Evolutionary conservation across 2,113 vertebrate species (phyloP), one percentile per base, ranked within the genome.

Genomic region (Hystrix cristata): DNA sequence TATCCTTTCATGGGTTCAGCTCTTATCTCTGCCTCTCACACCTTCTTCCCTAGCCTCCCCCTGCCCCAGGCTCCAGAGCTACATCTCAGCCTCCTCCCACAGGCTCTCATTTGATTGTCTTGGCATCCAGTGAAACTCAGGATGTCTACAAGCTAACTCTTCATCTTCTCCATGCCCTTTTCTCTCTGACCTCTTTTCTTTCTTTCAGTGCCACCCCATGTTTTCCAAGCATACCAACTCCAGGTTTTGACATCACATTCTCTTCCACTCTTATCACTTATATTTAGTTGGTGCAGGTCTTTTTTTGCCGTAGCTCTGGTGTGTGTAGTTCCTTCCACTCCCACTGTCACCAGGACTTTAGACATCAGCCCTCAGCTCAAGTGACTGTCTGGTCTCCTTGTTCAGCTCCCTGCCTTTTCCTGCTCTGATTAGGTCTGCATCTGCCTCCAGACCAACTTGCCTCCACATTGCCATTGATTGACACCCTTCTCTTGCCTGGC

Each of bases 401-500:
- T 62, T 92, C 23, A 53, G 43, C 57, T 12, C 31, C 13, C 78
- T 71, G 82, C 69, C 87, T 81, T 53, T 55, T 59, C 34, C 29
- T 38, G n/a, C 23, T 64, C 27, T 57, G 60, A 38, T 65, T 43
- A 34, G 21, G 9, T 91, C 88, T 46, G 23, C 48, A 9, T 0
- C 72, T 9, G 14, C 57, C 55, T 87, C 34, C 65, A 53, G 46
- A 71, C 65, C 65, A n/a, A 0, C 60, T 59, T 53, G 11, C 64
- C 15, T 43, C 4, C 51, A 31, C 1, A 10, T 1, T 1, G n/a
- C 46, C 21, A 4, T 6, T 9, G 29, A 6, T 31, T 31, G 34
- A 9, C 38, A 23, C 51, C 57, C 38, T 60, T 25, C n/a, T 55
- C 72, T 13, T n/a, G 34, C 18, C 31, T 60, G 76, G 3, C 27